Evolutionary conservation across 37 sponge, comb jelly and placozoan genomes (phyloP), one percentile per base, ranked within the genome.

Genomic region (Ianthella basta): DNA sequence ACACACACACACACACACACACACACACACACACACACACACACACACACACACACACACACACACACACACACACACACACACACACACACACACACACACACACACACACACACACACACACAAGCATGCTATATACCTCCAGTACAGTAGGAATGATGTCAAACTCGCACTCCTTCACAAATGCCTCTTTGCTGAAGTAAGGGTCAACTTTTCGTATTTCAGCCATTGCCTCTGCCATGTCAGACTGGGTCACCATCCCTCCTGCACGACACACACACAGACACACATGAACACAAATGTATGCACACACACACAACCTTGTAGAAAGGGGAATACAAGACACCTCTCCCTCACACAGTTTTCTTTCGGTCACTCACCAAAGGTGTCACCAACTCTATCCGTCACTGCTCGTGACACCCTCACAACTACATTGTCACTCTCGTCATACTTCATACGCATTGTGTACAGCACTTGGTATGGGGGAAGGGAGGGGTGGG

Each of bases 121-220:
- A 44, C 50, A 3, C 50, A 44, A 10, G 50, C 50, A 44, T 10
- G 50, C 50, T 10, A 3, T n/a, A n/a, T n/a, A 87, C 92, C 67
- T 97, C 97, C 75, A 97, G 84, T 8, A 97, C 87, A 32, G 89
- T 87, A 14, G 97, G 97, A 25, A 97, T 95, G 81, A 97, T 97
- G 36, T 90, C 91, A 78, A 85, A 79, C 79, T 92, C 84, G 59
- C 91, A 92, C 40, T 88, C 88, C 24, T 55, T 59, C 0, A 95
- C 20, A 77, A 97, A 97, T 0, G 85, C 74, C 73, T 94, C 95
- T 59, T 85, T 86, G 23, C 40, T 86, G 80, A 97, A 97, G 59
- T 54, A 67, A 3, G 91, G 91, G 64, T 97, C 97, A 78, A 97
- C 83, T 68, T 95, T 95, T 24, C 39, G 59, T 25, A 97, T 97